These are phyloP conservation scores for Tanytarsus gracilentus DNA, from an alignment of 2,888 invertebrate species.

Conservation along the genomic window DNA sequence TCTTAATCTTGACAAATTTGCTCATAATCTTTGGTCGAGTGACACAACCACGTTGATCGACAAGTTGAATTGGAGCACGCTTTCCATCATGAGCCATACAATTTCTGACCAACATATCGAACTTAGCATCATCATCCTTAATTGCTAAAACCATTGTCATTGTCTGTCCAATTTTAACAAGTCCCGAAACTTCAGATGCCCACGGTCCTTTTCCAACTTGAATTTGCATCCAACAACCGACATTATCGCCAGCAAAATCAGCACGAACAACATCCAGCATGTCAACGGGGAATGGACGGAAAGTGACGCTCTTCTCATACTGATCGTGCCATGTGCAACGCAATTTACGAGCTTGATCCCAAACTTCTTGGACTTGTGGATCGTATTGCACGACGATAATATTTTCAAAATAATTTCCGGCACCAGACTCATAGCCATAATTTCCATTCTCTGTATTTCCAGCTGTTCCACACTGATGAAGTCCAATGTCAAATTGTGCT, in stretches of 20 bases:
- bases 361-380: slow-evolving; percentile 87
- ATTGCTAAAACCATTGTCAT: slow-evolving; percentile 96
- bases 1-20: slow-evolving; percentile 87
- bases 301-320: slow-evolving; percentile 90
- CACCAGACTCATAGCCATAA: slow-evolving; percentile 78
- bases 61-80: slow-evolving; percentile 84
- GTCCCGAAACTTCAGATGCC: slow-evolving; percentile 89
- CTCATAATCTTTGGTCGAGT: slow-evolving; percentile 89
- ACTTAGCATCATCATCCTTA: slow-evolving; percentile 89
- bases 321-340: slow-evolving; percentile 94
- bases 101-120: slow-evolving; percentile 89
- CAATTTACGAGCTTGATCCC: slow-evolving; percentile 88
- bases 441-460: slow-evolving; percentile 86
- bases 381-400: slow-evolving; percentile 90
- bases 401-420: slow-evolving; percentile 88
- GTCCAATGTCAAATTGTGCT: slow-evolving; percentile 83
- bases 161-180: slow-evolving; percentile 91
- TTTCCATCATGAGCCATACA: slow-evolving; percentile 93
- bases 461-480: slow-evolving; percentile 85
- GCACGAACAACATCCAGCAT: slow-evolving; percentile 92
- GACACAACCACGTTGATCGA: slow-evolving; percentile 87
- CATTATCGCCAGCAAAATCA: slow-evolving; percentile 90
- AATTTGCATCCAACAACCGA: slow-evolving; percentile 96
- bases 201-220: slow-evolving; percentile 92
- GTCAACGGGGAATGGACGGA: slow-evolving; percentile 89